Base-by-base conservation (phyloP, 2,888 invertebrate species). In the Drosophila pseudotalamancana region DNA sequence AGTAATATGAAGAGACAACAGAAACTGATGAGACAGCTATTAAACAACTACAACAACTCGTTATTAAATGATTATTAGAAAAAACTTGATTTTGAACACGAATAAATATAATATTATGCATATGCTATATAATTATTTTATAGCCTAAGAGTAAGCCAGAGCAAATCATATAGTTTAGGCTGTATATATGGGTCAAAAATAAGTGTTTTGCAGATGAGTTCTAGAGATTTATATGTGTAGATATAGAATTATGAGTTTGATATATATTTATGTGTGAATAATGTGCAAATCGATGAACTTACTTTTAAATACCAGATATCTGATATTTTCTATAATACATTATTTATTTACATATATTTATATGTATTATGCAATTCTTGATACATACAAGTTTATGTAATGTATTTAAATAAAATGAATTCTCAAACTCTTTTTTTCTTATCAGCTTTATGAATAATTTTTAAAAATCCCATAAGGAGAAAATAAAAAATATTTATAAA, bases 1-100 rank as follows among this genome's bases (percentile, higher is more conserved):
- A 39, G 42, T 39, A 31, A 9, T 16, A 6, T 6, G 5, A 34
- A 49, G 39, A 60, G 60, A n/a, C 53, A 55, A 35, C 48, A 49
- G 43, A 45, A 39, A 51, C 31, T 25, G 19, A 19, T 32, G 25
- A 23, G 29, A 35, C 50, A 57, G 29, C 37, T 31, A 40, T 34
- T 31, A 34, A 32, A 34, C 27, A 16, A 27, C n/a, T 9, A 48
- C 4, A 12, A 37, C 14, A 8, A 14, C 27, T 42, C 12, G 19
- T 57, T 27, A 37, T 35, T 29, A 19, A 2, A 37, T 12, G 27
- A 16, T 19, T 27, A 37, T 27, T 16, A 11, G 18, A 14, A 11
- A 31, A 49, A 37, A 29, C 49, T 12, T 12, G 29, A 11, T n/a
- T 29, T 12, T 23, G 16, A 12, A 4, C 14, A 48, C 35, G 6